Evolutionary conservation across 1,140 invertebrate genomes (phyloP), one percentile per base, ranked within the genome.

Genomic region (Trachelipus rathkii): DNA sequence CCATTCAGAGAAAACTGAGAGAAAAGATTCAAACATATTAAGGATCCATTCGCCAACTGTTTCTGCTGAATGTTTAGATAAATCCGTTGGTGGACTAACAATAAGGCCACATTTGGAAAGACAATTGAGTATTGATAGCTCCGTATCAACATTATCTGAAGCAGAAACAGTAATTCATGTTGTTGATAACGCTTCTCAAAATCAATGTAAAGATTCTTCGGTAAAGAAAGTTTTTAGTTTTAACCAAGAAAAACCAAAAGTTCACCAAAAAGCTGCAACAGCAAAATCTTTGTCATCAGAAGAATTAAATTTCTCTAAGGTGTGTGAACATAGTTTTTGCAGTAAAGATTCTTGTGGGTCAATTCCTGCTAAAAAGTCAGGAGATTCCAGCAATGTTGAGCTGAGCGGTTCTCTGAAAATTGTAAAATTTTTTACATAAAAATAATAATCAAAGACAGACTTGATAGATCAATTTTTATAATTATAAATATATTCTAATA

Each of bases 81-180:
- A 71, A 71, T 24, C 70, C 2, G 66, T 74, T 71, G 24, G 71
- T 50, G 71, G 73, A 50, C 21, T 78, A 7, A 70, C 79, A 23
- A 50, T 81, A 11, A 77, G 72, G 33, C n/a, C 78, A 23, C 72
- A 74, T 13, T 60, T 81, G n/a, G 79, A 81, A 53, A 70, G 79
- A n/a, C 79, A 81, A 53, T 67, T 77, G 1, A 81, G 79, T 21
- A 81, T 81, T 67, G 79, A 81, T 72, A 81, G 79, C 43, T 81
- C 79, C 13, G 79, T 81, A 10, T 81, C 79, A 33, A 81, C 79
- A 24, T 68, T 81, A 13, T 81, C 79, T 13, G 79, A 81, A 60
- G 77, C 79, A 1, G 79, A 81, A 45, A 81, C 79, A 19, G 79
- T 81, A 19, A 81, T 81, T 75, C 77, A 78, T 70, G 74, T 78